Evolutionary conservation across 2,888 invertebrate species (phyloP), one percentile per base, ranked within the genome.

Genomic region (Cataglyphis altisquamis): DNA sequence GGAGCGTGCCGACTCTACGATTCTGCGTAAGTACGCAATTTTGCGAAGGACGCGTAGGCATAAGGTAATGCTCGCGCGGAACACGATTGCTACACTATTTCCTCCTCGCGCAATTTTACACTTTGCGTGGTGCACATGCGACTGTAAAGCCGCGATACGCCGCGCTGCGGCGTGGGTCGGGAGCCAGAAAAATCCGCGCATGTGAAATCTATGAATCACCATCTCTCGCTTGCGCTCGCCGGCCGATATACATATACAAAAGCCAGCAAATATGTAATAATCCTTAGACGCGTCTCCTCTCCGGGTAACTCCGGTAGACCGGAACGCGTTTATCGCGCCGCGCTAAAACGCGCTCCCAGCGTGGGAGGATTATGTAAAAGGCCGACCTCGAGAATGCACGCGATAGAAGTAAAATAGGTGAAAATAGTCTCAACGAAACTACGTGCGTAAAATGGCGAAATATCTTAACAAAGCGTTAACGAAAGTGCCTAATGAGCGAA

Each of bases 171-270:
- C 85, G 90, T 90, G 89, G 89, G 90, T 88, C 86, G 89, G 70
- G 66, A 77, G 77, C 70, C 68, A 84, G 87, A 88, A 86, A 88
- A 86, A 84, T 0, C 83, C 73, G 82, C 67, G 52, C 83, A 80
- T 81, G 87, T 84, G 88, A 89, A 86, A 89, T 86, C 89, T 86
- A 90, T 90, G 90, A 90, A 90, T 90, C 90, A 90, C 86, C 83
- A 64, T 63, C 52, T 52, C 48, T 48, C 18, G 48, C 52, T 52
- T 52, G n/a, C 77, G 57, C 21, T 21, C 63, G 41, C 45, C 82
- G 83, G 4, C 32, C 78, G 36, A 52, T 52, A 32, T 57, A 55
- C 18, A 48, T 55, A 57, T 57, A 57, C 21, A 21, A 25, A 68
- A 77, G 45, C 66, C 77, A 67, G 39, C 63, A 55, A 80, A 72